Base-by-base conservation (phyloP, 2,113 vertebrate genomes). In the Delphinapterus leucas region DNA sequence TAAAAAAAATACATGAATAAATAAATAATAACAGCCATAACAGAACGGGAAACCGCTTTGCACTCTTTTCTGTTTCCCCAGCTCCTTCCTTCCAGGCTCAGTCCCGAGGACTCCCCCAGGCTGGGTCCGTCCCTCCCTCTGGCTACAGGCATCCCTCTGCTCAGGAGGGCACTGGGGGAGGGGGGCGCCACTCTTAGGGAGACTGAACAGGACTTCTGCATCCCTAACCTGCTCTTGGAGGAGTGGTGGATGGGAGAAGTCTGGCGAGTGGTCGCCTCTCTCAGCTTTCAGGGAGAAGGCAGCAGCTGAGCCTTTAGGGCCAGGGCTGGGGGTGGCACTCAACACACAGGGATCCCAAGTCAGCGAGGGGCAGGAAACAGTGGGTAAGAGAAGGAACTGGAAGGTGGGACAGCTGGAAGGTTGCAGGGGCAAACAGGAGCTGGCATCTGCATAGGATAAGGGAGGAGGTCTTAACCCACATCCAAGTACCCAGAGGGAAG, bases 1-100 rank as follows among this genome's bases (percentile, higher is more conserved):
- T 97, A 97, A 98, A 97, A 98, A 97, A 98, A 97, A 97, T 93
- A 96, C 89, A 97, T 97, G 98, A 97, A 96, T 97, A 97, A 97
- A 97, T 97, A 98, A 97, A 96, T 97, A 97, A 97, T 96, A 96
- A 92, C 92, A 95, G 92, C 77, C 76, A 88, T 88, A 97, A 97
- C 95, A 10, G 6, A 96, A 67, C 3, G 3, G 84, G 95, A 97
- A 97, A 96, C 76, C 7, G 1, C 93, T 96, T 96, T 96, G 71
- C 76, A 86, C 92, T 94, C 94, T 89, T 74, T 96, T 93, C 82
- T 86, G n/a, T 92, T 97, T 96, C 63, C 88, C 87, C 49, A 80
- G 67, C 55, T 82, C 95, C 88, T 97, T 97, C 86, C 89, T 98
- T 93, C 70, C 71, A 96, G 60, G 25, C 47, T 3, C 0, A 0